Conservation (phyloP, 1,140 invertebrate genomes). For the Heliconius nattereri region DNA sequence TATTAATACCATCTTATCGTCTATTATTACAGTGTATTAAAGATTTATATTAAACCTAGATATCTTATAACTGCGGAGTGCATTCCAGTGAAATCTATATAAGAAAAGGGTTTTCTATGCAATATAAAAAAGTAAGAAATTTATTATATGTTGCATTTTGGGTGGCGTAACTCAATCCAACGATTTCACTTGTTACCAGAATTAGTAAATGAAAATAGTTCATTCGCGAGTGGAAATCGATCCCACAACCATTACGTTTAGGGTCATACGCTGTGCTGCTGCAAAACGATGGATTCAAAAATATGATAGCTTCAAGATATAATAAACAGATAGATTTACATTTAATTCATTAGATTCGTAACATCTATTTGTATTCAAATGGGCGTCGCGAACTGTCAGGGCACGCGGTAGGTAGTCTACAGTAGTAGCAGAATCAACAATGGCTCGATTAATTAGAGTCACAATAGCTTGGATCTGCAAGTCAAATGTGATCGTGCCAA, state of each 20-base stretch:
- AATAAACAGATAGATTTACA: not conserved
- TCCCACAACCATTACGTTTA: too few species aligned
- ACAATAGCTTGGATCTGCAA: slow-evolving; percentile 26
- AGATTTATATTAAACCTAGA: slow-evolving; percentile 5
- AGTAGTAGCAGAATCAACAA: slow-evolving; percentile 21
- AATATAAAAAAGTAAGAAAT: too few species aligned
- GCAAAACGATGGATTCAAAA: too few species aligned
- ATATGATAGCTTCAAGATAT: too few species aligned
- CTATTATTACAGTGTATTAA: slow-evolving; percentile 1
- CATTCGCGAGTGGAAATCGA: too few species aligned
- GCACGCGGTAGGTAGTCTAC: not conserved
- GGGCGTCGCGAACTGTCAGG: not conserved
- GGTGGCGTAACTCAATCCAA: too few species aligned
- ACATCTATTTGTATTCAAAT: slow-evolving; percentile 21
- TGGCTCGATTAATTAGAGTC: slow-evolving; percentile 17
- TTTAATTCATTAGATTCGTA: slow-evolving; percentile 11
- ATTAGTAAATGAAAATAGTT: too few species aligned
- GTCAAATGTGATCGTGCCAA: slow-evolving; percentile 28
- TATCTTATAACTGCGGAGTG: not conserved
- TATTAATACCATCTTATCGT: slow-evolving; percentile 8
- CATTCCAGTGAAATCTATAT: too few species aligned
- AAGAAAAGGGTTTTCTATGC: too few species aligned
- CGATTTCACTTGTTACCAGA: too few species aligned
- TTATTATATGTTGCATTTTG: too few species aligned
- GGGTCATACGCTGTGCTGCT: too few species aligned